Conservation (phyloP, 2,113 vertebrate species). For the Plestiodon gilberti region DNA sequence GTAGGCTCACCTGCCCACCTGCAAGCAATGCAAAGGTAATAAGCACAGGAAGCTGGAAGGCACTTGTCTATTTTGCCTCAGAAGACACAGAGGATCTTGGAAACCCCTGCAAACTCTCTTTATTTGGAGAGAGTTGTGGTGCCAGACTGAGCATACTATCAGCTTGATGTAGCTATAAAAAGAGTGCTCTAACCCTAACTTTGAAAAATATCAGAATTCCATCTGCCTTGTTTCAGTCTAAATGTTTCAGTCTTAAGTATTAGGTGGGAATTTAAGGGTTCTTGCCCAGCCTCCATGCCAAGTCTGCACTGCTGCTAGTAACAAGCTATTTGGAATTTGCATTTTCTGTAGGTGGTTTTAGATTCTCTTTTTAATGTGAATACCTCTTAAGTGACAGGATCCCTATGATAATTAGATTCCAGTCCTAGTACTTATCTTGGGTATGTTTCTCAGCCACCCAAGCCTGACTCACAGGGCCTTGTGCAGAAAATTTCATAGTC, state of each 20-base stretch:
- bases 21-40: not conserved
- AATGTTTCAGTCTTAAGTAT: too few species aligned
- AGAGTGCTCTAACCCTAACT: too few species aligned
- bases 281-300: too few species aligned
- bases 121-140: too few species aligned
- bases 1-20: not conserved
- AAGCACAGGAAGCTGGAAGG: not conserved
- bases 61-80: not conserved
- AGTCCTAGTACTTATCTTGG: not conserved
- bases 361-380: not conserved
- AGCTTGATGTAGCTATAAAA: too few species aligned
- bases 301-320: accelerated
- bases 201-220: too few species aligned
- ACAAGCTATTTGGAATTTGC: not conserved
- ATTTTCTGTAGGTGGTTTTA: not conserved
- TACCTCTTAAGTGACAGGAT: not conserved
- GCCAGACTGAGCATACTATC: too few species aligned
- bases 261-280: too few species aligned
- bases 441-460: too few species aligned
- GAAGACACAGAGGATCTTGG: not conserved
- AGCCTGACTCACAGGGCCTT: too few species aligned
- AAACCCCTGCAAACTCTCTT: not conserved
- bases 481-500: too few species aligned
- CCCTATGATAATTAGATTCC: not conserved
- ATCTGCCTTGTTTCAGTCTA: too few species aligned